These are phyloP conservation scores for Linyphia triangularis DNA, from an alignment of 2,888 invertebrate species.

Conservation along the genomic window DNA sequence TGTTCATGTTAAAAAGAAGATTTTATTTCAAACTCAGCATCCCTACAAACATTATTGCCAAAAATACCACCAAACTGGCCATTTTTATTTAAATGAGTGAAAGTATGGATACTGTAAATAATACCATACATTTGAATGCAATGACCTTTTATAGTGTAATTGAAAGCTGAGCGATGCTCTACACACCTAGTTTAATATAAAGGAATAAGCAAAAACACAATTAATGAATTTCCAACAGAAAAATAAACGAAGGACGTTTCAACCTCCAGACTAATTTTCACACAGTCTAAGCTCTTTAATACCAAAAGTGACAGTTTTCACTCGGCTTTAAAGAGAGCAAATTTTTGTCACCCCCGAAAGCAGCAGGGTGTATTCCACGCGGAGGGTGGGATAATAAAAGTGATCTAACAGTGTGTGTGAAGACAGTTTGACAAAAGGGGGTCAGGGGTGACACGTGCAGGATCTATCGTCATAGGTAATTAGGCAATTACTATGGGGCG, in stretches of 20 bases:
- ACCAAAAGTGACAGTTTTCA: not conserved
- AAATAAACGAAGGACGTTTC: not conserved
- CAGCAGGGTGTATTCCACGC: not conserved
- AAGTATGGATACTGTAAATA: no score
- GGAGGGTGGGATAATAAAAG: not conserved
- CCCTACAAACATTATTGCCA: no score
- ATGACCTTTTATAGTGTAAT: no score
- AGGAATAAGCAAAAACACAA: no score
- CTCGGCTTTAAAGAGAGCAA: not conserved
- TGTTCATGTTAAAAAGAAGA: no score
- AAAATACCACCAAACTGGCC: no score
- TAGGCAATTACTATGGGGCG: constrained; percentile 74
- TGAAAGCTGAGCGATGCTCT: no score
- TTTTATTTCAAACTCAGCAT: no score
- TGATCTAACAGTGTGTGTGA: not conserved
- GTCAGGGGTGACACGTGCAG: constrained; percentile 56
- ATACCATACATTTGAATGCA: no score
- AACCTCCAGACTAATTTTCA: not conserved
- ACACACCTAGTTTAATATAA: no score
- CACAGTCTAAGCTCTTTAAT: not conserved
- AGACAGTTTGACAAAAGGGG: not conserved
- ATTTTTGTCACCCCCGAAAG: not conserved
- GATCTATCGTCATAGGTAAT: constrained; percentile 73
- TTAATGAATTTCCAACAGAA: no score
- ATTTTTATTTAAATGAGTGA: no score